phyloP scores from a whole-genome alignment of 1,140 invertebrate genomes.

The Dendrolimus punctatus region DNA sequence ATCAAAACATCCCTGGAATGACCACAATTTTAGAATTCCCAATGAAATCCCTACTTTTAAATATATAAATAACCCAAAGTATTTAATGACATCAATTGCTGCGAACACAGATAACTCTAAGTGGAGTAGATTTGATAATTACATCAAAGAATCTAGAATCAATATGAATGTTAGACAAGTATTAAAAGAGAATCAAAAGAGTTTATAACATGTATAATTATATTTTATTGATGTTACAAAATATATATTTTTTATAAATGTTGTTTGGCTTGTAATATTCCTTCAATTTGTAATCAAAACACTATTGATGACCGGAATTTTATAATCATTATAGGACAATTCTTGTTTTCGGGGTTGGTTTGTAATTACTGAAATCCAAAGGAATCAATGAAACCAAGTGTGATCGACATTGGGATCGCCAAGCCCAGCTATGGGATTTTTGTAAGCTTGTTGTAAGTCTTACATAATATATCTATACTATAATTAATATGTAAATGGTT shows the following conservation, averaged over 20 bases:
- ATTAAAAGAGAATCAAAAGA: conserved; percentile 47
- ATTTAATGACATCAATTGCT: conserved; percentile 23
- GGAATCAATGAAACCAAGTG: conserved; percentile 4
- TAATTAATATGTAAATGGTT: too few relatives aligned
- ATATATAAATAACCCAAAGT: conserved; percentile 27
- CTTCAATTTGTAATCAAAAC: conserved; percentile 1
- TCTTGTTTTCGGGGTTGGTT: conserved; percentile 26
- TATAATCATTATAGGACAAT: conserved; percentile 9
- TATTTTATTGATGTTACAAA: conserved; percentile 23
- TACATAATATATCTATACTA: too few relatives aligned
- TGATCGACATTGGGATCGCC: not conserved
- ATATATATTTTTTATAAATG: conserved; percentile 14
- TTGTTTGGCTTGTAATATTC: not conserved
- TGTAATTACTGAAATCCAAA: conserved; percentile 39
- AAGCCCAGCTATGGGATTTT: too few relatives aligned
- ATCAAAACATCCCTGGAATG: conserved; percentile 66
- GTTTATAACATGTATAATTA: conserved; percentile 24
- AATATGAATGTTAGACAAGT: conserved; percentile 65
- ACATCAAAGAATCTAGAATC: conserved; percentile 56
- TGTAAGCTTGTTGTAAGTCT: too few relatives aligned
- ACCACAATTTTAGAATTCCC: conserved; percentile 8
- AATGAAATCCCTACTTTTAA: conserved; percentile 23
- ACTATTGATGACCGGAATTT: conserved; percentile 3
- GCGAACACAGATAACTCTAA: conserved; percentile 28
- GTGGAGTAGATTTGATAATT: conserved; percentile 37